Evolutionary conservation across 2,113 vertebrate genomes (phyloP), one percentile per base, ranked within the genome.

Genomic region (Corapipo altera): DNA sequence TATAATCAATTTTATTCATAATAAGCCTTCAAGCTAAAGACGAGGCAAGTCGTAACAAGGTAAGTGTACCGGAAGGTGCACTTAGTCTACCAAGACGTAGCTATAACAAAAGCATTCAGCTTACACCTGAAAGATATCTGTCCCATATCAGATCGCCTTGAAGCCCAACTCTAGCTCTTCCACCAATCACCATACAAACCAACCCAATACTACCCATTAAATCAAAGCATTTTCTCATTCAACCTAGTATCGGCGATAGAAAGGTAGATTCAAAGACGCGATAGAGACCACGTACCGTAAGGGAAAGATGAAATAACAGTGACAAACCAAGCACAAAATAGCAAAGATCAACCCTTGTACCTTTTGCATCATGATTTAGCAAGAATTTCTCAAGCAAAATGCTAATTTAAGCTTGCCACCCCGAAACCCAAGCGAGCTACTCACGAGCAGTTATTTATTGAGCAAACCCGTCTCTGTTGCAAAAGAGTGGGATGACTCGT

Each of bases 91-190:
- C 80, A 27, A 30, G 64, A 4, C 0, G 51, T 55, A 80, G 51
- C 77, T 80, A 12, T 2, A 67, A 35, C 0, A 2, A 80, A 80
- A 67, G 62, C 62, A 67, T 15, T 67, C 33, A 67, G 33, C 33
- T 57, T 80, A 80, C 77, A 35, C 77, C 62, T 46, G 62, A 67
- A 37, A 67, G 33, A 67, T 35, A 1, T 18, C 39, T 66, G 37
- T 1, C 2, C 2, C 0, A 0, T 1, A 8, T 2, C 51, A 66
- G 51, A 18, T 46, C 33, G 5, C 11, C 41, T 37, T 55, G 41
- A 66, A 6, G 39, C 51, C 77, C 5, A 54, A 23, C 48, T 11
- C 48, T 23, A 23, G 21, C 22, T 10, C 22, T 4, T 12, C 22
- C 12, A 49, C 5, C 22, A 43, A n/a, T n/a, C n/a, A n/a, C n/a